Percentiles rank a stretch among this genome's conserved stretches.
Evolutionary conservation across 2,888 invertebrate genomes (phyloP).

Genomic region (Diaprepes abbreviatus): DNA sequence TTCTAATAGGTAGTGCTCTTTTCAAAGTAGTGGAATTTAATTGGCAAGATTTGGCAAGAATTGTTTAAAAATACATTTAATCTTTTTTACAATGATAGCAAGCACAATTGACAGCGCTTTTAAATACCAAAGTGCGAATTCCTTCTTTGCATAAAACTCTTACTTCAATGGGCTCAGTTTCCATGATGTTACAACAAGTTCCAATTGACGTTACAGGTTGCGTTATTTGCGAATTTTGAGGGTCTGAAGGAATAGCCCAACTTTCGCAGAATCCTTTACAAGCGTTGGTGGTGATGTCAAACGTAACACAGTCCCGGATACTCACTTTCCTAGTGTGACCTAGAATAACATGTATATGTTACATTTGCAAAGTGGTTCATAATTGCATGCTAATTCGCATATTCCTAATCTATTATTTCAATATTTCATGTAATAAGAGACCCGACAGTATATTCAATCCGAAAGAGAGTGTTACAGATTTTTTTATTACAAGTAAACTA

Average conservation of each 20-base stretch:
- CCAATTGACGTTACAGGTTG: slow-evolving; percentile 77
- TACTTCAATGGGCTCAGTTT: slow-evolving; percentile 85
- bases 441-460: too few relatives aligned
- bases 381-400: too few relatives aligned
- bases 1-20: too few relatives aligned
- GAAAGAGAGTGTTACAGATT: too few relatives aligned
- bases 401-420: too few relatives aligned
- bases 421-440: too few relatives aligned
- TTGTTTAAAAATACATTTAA: slow-evolving; percentile 16
- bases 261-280: slow-evolving; percentile 91
- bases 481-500: too few relatives aligned
- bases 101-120: slow-evolving; percentile 85
- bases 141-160: slow-evolving; percentile 85
- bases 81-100: slow-evolving; percentile 91
- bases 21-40: too few relatives aligned
- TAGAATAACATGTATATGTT: too few relatives aligned
- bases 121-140: slow-evolving; percentile 82
- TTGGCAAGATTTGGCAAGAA: too few relatives aligned
- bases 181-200: slow-evolving; percentile 92
- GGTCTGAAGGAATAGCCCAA: slow-evolving; percentile 84
- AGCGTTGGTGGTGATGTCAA: slow-evolving; percentile 88
- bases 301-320: slow-evolving; percentile 88
- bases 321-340: slow-evolving; percentile 85
- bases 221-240: slow-evolving; percentile 68
- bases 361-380: too few relatives aligned